Percentiles rank a stretch among this genome's conserved stretches.
These are phyloP conservation scores for Eonycteris spelaea DNA, from an alignment of 2,113 vertebrate species.

Conservation along the genomic window DNA sequence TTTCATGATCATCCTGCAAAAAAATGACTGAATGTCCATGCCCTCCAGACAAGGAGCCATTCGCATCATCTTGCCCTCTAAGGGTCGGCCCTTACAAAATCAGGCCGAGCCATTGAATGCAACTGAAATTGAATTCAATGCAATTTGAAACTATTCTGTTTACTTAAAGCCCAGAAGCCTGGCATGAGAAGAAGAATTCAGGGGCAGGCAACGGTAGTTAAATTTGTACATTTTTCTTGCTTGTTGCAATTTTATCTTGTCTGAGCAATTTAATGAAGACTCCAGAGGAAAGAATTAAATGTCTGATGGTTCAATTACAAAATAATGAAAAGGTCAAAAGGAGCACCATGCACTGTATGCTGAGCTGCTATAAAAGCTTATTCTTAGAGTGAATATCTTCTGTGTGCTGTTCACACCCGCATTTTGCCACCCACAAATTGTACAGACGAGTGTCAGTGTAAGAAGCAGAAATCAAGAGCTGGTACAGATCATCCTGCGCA, in stretches of 20 bases:
- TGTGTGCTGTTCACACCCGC: slow-evolving; percentile 42
- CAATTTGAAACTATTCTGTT: slow-evolving; percentile 62
- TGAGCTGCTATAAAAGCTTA: slow-evolving; percentile 35
- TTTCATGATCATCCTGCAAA: background rate
- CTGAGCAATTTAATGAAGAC: slow-evolving; percentile 67
- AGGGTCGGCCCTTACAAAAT: slow-evolving; percentile 20
- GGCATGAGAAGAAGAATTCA: slow-evolving; percentile 6
- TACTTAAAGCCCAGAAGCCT: slow-evolving; percentile 63
- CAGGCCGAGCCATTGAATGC: background rate
- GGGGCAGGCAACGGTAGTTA: slow-evolving; percentile 34
- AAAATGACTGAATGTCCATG: background rate
- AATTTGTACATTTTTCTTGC: slow-evolving; percentile 70
- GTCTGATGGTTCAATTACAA: slow-evolving; percentile 70
- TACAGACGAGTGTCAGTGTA: background rate
- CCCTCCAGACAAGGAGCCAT: background rate
- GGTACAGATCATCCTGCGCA: background rate
- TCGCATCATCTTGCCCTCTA: background rate
- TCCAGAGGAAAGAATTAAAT: slow-evolving; percentile 70
- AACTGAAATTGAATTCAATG: slow-evolving; percentile 24
- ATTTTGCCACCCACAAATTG: slow-evolving; percentile 36
- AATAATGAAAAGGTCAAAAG: slow-evolving; percentile 66
- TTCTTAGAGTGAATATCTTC: slow-evolving; percentile 54
- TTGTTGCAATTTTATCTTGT: slow-evolving; percentile 66
- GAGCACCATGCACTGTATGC: slow-evolving; percentile 29
- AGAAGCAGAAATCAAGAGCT: slow-evolving; percentile 3